Conservation (phyloP, 2,797 vertebrate species). For the Pachyuromys duprasi region DNA sequence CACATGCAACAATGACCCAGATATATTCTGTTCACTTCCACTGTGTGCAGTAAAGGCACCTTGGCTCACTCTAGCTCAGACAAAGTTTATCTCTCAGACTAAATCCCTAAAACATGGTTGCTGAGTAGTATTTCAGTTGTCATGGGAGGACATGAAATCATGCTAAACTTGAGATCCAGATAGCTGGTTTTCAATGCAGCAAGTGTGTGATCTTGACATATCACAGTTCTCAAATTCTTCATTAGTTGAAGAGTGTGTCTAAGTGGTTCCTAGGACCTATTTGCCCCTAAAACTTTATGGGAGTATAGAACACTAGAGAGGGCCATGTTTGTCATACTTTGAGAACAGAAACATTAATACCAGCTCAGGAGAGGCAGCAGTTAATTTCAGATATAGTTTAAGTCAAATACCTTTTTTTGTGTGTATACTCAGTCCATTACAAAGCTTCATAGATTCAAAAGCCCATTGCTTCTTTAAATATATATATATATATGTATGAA, state of each 20-base stretch:
- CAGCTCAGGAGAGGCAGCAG: slow-evolving; percentile 1
- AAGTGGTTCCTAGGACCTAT: slow-evolving; percentile 36
- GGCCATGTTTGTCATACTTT: slow-evolving; percentile 41
- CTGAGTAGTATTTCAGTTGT: slow-evolving; percentile 35
- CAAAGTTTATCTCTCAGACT: slow-evolving; percentile 57
- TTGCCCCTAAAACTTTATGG: slow-evolving; percentile 59
- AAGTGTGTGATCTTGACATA: not conserved
- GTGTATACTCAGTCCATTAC: not conserved
- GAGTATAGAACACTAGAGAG: slow-evolving; percentile 50
- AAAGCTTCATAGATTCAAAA: not conserved
- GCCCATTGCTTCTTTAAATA: not conserved
- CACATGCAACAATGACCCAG: not conserved
- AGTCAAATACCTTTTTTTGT: slow-evolving; percentile 51
- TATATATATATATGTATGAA: too few relatives aligned
- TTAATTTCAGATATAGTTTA: slow-evolving; percentile 66
- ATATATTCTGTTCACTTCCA: slow-evolving; percentile 1
- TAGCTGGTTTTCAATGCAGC: not conserved
- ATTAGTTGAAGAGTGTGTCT: slow-evolving; percentile 34
- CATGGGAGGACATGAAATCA: slow-evolving; percentile 41
- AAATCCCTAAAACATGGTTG: slow-evolving; percentile 44
- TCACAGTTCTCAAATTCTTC: slow-evolving; percentile 38
- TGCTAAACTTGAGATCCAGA: not conserved
- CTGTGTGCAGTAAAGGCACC: not conserved
- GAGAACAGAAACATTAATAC: slow-evolving; percentile 41
- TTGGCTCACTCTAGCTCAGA: slow-evolving; percentile 9